These are phyloP conservation scores for Butorides virescens DNA, from an alignment of 2,113 vertebrate genomes.

Conservation along the genomic window DNA sequence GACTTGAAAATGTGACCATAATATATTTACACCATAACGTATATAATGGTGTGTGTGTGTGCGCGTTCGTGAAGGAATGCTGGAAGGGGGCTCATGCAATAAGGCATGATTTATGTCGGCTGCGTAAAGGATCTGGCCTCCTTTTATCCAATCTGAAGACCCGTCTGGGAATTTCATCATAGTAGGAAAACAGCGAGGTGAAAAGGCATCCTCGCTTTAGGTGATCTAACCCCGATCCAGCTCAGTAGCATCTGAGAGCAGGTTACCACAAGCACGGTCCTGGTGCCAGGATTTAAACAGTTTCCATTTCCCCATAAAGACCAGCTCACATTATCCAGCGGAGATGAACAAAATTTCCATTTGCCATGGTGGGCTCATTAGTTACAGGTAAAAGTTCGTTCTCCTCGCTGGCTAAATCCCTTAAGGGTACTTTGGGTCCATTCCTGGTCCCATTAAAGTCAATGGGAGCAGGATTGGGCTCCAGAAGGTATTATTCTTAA, in stretches of 20 bases:
- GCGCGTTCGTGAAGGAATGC: background rate
- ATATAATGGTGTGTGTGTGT: background rate
- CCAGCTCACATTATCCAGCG: background rate
- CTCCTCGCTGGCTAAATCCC: background rate
- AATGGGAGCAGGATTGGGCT: background rate
- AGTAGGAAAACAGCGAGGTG: background rate
- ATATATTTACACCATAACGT: background rate
- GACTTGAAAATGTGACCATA: background rate
- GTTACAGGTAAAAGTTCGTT: constrained; percentile 45
- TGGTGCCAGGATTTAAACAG: constrained; percentile 1
- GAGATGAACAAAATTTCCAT: constrained; percentile 53
- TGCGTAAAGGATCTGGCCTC: background rate
- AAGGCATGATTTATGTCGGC: background rate
- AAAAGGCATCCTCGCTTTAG: background rate
- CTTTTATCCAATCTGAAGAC: background rate
- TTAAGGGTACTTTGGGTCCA: background rate
- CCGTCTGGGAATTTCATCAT: background rate
- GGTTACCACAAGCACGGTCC: background rate
- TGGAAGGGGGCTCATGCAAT: background rate
- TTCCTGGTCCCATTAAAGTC: constrained; percentile 51
- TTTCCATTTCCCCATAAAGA: constrained; percentile 45
- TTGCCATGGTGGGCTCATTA: constrained; percentile 62
- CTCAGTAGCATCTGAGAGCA: constrained; percentile 16
- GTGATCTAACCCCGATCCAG: background rate
- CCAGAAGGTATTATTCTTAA: constrained; percentile 61